phyloP scores from a whole-genome alignment of 2,797 vertebrate genomes.

The Phalloptychus januarius region DNA sequence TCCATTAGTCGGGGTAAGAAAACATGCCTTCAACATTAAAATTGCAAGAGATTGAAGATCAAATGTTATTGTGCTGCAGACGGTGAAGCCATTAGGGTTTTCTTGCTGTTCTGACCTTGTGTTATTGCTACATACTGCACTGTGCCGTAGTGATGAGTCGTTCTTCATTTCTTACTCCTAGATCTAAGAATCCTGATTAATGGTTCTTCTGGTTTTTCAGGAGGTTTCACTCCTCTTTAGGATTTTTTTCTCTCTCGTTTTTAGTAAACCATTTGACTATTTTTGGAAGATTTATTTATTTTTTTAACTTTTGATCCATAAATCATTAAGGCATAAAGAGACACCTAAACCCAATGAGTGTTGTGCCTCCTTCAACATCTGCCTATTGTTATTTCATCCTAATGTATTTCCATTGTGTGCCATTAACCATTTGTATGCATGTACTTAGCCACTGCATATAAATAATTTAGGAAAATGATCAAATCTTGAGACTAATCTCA shows the following conservation, averaged over 20 bases:
- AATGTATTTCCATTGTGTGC: neutral
- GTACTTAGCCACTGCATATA: neutral
- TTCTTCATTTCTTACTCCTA: neutral
- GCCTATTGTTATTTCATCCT: neutral
- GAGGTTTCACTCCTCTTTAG: neutral
- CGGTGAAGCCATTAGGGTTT: neutral
- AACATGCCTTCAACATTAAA: conserved; percentile 3
- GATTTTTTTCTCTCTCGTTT: neutral
- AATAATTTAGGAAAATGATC: neutral
- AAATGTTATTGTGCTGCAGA: conserved; percentile 16
- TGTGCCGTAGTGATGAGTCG: neutral
- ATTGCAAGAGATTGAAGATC: conserved; percentile 54
- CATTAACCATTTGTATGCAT: neutral
- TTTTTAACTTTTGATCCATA: neutral
- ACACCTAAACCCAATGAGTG: neutral
- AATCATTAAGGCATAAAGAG: neutral
- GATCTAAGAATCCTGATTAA: neutral
- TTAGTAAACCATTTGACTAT: neutral
- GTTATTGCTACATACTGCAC: neutral
- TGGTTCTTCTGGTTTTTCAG: neutral
- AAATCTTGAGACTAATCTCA: neutral
- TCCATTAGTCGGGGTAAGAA: conserved; percentile 25
- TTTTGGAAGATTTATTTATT: neutral
- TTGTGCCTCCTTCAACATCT: neutral
- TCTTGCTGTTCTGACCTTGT: neutral